Conservation (phyloP, 2,888 invertebrate genomes). For the Athalia cordata region DNA sequence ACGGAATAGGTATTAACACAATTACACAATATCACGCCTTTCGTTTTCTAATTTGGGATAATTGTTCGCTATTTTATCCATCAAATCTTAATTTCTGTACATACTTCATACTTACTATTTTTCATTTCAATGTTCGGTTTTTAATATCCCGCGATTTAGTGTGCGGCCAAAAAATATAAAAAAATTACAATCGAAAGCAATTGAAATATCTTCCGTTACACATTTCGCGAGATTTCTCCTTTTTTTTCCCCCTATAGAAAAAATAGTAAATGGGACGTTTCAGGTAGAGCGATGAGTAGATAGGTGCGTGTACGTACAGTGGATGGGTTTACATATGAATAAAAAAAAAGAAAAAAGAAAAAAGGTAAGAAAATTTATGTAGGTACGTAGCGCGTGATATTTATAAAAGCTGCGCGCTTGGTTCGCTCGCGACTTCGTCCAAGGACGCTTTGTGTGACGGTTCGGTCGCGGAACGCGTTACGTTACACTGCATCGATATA, state of each 20-base stretch:
- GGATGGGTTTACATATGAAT: not conserved
- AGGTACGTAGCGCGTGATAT: slow-evolving; percentile 50
- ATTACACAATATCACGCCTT: too few relatives aligned
- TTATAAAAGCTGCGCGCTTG: slow-evolving; percentile 53
- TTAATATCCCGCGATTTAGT: not conserved
- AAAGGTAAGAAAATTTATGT: not conserved
- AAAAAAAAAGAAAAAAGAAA: not conserved
- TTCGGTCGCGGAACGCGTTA: slow-evolving; percentile 9
- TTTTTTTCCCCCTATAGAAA: too few relatives aligned
- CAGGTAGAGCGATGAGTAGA: not conserved
- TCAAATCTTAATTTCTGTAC: too few relatives aligned
- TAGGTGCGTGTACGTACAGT: not conserved
- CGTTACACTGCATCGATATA: not conserved
- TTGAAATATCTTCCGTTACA: too few relatives aligned
- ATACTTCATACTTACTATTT: too few relatives aligned
- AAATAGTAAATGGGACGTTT: too few relatives aligned
- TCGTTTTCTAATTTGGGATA: too few relatives aligned
- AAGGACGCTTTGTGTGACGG: slow-evolving; percentile 49
- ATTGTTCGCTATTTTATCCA: too few relatives aligned
- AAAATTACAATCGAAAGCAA: not conserved
- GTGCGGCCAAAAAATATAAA: not conserved
- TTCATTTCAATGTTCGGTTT: not conserved
- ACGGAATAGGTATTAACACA: too few relatives aligned
- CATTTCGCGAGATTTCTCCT: too few relatives aligned
- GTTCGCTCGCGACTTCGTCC: slow-evolving; percentile 51